Base-by-base conservation (phyloP, 2,888 invertebrate species). In the Dasypogon diadema region DNA sequence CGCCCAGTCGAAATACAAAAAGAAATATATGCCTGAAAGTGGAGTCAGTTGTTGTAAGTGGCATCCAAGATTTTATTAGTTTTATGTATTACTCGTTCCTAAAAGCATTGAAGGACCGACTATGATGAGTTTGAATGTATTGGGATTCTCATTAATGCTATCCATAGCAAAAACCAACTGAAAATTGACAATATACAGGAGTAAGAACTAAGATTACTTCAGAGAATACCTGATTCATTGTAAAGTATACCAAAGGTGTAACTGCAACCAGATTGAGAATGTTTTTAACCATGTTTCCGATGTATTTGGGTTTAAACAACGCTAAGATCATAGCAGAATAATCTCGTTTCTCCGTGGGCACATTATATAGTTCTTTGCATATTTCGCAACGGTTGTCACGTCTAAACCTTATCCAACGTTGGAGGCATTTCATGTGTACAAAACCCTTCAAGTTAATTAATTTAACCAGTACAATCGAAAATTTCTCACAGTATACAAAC, bases 321-420 rank as follows among this genome's bases (percentile, higher is more conserved):
- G 83, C 79, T 26, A 79, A 79, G 6, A 84, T 30, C 81, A 84
- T 82, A 21, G 81, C 81, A 58, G 73, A 75, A 1, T 84, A 68
- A 16, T 81, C 82, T 21, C 80, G 72, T 14, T 82, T 81, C 16
- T 84, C 83, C 2, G 79, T 77, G 0, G 80, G 77, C n/a, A 84
- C 78, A 14, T 81, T 77, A 16, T 80, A 85, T 0, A 76, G 54
- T 6, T 80, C 74, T 73, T 83, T 76, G 75, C 85, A 85, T 24
- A 85, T 81, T 80, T 85, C 85, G 65, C 85, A 85, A 3, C 80
- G 81, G 77, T 81, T 82, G 12, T 82, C 80, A 1, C 82, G 81
- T 0, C 81, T 79, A 37, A 83, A 83, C 77, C 83, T 79, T 51
- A 85, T 83, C 85, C 85, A 85, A 56, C 82, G 81, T 48, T 82